These are phyloP conservation scores for Cerceris rybyensis DNA, from an alignment of 2,888 invertebrate species.

Conservation along the genomic window DNA sequence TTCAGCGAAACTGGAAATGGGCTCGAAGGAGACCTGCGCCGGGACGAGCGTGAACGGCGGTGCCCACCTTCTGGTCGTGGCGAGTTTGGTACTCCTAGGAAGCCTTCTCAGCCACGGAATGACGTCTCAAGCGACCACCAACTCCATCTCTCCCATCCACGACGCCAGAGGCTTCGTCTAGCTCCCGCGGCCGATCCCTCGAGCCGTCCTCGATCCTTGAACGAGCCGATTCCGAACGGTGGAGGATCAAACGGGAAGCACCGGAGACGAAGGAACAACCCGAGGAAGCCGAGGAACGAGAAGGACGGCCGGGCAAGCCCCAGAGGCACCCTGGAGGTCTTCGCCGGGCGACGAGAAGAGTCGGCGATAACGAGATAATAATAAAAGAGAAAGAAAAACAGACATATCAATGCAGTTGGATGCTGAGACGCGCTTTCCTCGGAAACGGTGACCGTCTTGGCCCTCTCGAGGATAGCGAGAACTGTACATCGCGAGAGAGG, in stretches of 20 bases:
- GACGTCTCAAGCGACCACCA: background rate
- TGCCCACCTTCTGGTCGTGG: slow-evolving; percentile 66
- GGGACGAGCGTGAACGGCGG: slow-evolving; percentile 63
- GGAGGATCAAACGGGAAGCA: background rate
- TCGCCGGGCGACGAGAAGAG: background rate
- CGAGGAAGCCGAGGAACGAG: background rate
- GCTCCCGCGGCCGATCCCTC: slow-evolving; percentile 60
- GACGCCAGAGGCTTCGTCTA: slow-evolving; percentile 73
- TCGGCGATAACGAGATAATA: slow-evolving; percentile 20
- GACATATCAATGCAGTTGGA: slow-evolving; percentile 53
- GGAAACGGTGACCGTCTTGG: background rate
- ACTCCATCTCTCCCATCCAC: slow-evolving; percentile 49
- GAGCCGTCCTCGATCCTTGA: slow-evolving; percentile 50
- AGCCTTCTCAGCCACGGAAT: slow-evolving; percentile 52
- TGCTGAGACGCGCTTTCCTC: background rate
- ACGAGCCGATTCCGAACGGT: background rate
- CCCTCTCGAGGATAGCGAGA: background rate
- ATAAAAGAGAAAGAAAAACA: slow-evolving; percentile 39
- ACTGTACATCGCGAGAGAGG: background rate
- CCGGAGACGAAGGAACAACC: background rate
- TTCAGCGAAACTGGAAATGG: slow-evolving; percentile 78
- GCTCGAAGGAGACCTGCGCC: slow-evolving; percentile 77
- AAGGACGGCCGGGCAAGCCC: slow-evolving; percentile 4
- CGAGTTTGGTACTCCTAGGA: slow-evolving; percentile 63
- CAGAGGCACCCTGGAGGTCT: too few relatives aligned